Percentiles rank a stretch among this genome's conserved stretches.
Evolutionary conservation across 2,113 vertebrate species (phyloP).

Genomic region (Cavia aperea): DNA sequence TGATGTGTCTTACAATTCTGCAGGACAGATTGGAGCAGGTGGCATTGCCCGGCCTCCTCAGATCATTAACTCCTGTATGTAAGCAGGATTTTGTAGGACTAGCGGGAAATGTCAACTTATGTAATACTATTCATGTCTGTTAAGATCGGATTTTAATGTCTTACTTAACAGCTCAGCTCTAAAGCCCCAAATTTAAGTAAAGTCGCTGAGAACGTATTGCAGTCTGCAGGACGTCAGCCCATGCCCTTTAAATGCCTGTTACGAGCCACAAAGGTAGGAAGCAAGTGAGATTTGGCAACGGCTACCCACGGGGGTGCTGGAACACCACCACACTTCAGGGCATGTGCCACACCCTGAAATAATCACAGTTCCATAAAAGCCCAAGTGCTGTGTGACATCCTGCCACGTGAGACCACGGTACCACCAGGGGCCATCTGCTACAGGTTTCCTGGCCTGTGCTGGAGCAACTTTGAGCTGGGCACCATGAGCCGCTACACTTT

Average conservation of each 20-base stretch:
- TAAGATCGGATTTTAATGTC: constrained; percentile 2
- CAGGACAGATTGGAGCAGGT: background rate
- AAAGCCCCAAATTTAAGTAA: background rate
- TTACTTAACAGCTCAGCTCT: background rate
- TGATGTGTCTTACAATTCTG: background rate
- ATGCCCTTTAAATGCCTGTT: background rate
- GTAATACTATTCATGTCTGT: background rate
- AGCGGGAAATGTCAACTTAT: background rate
- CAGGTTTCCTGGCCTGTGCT: background rate
- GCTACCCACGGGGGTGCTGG: rapidly evolving
- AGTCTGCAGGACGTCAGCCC: background rate
- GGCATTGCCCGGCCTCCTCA: background rate
- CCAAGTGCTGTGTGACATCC: background rate
- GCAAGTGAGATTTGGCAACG: background rate
- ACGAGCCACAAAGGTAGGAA: background rate
- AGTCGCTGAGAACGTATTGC: background rate
- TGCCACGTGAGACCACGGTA: background rate
- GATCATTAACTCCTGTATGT: background rate
- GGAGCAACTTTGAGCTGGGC: rapidly evolving
- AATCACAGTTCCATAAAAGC: background rate
- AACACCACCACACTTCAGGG: background rate
- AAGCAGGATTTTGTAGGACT: background rate
- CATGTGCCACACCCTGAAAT: background rate
- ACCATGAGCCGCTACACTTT: rapidly evolving
- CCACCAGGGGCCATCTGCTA: background rate